Base-by-base conservation (phyloP, 2,113 vertebrate species). In the Lepidothrix coronata region DNA sequence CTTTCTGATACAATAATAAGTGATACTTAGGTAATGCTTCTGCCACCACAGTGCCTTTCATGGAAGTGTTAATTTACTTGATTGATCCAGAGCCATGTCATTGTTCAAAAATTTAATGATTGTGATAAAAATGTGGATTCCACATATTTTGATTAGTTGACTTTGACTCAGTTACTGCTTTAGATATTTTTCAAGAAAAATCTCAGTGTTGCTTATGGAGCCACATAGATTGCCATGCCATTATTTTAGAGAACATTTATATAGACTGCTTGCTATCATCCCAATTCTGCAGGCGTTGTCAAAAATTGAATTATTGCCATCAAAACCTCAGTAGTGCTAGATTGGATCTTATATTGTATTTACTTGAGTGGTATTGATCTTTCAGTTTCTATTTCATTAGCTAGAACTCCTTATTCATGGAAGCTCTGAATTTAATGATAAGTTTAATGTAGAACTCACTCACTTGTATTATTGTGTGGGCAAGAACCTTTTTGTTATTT, bases 361-460 rank as follows among this genome's bases (percentile, higher is more conserved):
- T 97, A 83, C 71, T 88, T 96, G 58, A 75, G 92, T 96, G 66
- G 24, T 94, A 96, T 96, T 88, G 92, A 92, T 96, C 81, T 85
- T 95, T 72, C 51, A 37, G 49, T 93, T 93, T 95, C 63, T 67
- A 73, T 97, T 95, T 97, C 93, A 95, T 97, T 96, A 95, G 83
- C 46, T 93, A 81, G 75, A 93, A 71, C 39, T 86, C 90, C 49
- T 84, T 93, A 91, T 94, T 96, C 54, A 93, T 59, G 13, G 76
- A 95, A 43, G 43, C 8, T 66, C 71, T 79, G 57, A 88, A 93
- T 91, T 92, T 96, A 79, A 88, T 82, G 46, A 82, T 71, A 89
- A 72, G n/a, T 49, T 81, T 97, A 87, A 82, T 83, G 52, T 65
- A 91, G 78, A 81, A 78, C 75, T 96, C 81, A 66, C 74, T 93